These are phyloP conservation scores for Dolichomitus sp. DNA, from an alignment of 2,888 invertebrate genomes.

Conservation along the genomic window DNA sequence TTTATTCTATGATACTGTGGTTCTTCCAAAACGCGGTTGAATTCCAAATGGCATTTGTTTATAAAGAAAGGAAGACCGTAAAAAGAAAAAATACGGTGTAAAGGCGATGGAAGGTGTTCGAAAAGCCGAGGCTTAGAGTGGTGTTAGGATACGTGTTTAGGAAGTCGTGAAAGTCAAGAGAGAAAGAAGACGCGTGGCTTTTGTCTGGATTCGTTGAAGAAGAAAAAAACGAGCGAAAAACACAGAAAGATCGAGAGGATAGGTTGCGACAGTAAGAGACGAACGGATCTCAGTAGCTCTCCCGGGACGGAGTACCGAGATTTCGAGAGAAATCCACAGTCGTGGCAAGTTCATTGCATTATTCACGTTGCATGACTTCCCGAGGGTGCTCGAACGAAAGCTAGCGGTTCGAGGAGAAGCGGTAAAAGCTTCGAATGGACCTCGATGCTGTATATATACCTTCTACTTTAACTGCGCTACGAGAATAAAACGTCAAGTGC, in stretches of 20 bases:
- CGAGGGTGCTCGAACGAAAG: conserved; percentile 65
- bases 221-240: conserved; percentile 23
- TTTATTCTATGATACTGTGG: conserved; percentile 35
- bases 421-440: conserved; percentile 64
- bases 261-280: conserved; percentile 44
- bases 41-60: conserved; percentile 76
- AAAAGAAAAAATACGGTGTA: conserved; percentile 29
- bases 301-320: conserved; percentile 63
- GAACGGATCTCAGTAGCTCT: conserved; percentile 49
- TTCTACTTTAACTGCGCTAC: conserved; percentile 26
- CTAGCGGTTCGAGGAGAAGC: conserved; percentile 59
- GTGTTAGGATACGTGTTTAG: conserved; percentile 74
- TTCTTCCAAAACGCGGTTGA: conserved; percentile 69
- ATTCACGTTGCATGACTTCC: conserved; percentile 75
- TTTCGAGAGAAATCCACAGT: conserved; percentile 70
- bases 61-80: conserved; percentile 44
- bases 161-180: conserved; percentile 73
- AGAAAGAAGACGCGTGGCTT: conserved; percentile 40
- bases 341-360: conserved; percentile 78
- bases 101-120: conserved; percentile 32
- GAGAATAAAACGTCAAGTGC: conserved; percentile 36
- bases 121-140: conserved; percentile 33
- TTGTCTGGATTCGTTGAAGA: conserved; percentile 56
- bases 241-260: conserved; percentile 34
- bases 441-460: conserved; percentile 34